Conservation (phyloP, 2,888 invertebrate genomes). For the Marasmarcha lunaedactyla region DNA sequence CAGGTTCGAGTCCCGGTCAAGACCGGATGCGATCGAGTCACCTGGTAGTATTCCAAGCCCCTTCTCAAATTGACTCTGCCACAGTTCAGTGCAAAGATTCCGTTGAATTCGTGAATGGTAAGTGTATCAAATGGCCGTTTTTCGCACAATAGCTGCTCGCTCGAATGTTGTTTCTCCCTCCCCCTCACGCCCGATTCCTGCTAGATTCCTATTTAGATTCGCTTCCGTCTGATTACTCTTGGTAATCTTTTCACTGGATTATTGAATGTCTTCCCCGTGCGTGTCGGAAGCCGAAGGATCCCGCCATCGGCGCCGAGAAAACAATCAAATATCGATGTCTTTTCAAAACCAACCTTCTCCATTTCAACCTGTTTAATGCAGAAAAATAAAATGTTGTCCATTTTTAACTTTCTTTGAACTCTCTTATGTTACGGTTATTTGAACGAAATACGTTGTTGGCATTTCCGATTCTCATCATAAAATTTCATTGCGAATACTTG, state of each 20-base stretch:
- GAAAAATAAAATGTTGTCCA: conserved; percentile 31
- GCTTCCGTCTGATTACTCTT: conserved; percentile 71
- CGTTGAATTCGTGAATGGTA: conserved; percentile 50
- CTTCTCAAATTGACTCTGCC: conserved; percentile 21
- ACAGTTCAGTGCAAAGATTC: conserved; percentile 29
- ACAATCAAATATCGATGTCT: conserved; percentile 38
- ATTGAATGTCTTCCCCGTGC: conserved; percentile 68
- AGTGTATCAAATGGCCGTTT: conserved; percentile 55
- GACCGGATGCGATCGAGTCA: conserved; percentile 45
- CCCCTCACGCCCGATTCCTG: conserved; percentile 51
- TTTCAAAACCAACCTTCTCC: conserved; percentile 34
- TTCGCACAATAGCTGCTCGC: conserved; percentile 52
- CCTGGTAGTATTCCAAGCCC: conserved; percentile 20
- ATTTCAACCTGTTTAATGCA: conserved; percentile 32
- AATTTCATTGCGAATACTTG: conserved; percentile 13
- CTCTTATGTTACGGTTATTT: conserved; percentile 14
- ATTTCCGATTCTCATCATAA: conserved; percentile 14
- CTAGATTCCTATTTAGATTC: conserved; percentile 72
- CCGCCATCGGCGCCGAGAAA: conserved; percentile 32
- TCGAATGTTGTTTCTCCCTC: conserved; percentile 52
- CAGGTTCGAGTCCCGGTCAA: conserved; percentile 70
- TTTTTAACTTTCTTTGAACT: conserved; percentile 29
- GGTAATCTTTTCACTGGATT: conserved; percentile 69
- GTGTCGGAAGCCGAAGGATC: conserved; percentile 43
- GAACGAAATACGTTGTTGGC: not conserved